Conservation (phyloP, 2,888 invertebrate genomes). For the Baronia brevicornis region DNA sequence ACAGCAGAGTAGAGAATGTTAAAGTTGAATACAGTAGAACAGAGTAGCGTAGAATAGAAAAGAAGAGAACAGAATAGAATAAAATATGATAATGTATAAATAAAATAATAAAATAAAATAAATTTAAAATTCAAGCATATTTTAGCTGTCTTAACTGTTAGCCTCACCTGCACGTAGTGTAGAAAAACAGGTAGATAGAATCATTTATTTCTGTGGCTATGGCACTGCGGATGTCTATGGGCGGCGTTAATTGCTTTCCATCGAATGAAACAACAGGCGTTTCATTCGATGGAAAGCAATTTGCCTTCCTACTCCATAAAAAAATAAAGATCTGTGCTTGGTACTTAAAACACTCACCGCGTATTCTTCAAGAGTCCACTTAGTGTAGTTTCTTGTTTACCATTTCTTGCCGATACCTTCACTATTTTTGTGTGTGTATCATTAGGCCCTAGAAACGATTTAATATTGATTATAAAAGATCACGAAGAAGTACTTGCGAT, state of each 20-base stretch:
- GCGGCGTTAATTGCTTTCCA: too few relatives aligned
- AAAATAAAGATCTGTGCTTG: too few relatives aligned
- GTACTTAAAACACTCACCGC: conserved; percentile 44
- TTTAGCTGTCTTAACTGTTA: too few relatives aligned
- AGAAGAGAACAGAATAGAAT: conserved; percentile 6
- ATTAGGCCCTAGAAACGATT: conserved; percentile 42
- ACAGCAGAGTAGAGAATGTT: not conserved
- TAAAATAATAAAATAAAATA: conserved; percentile 1
- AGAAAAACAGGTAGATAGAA: too few relatives aligned
- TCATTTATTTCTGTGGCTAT: too few relatives aligned
- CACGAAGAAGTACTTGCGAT: too few relatives aligned
- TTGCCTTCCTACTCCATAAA: too few relatives aligned
- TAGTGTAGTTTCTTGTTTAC: conserved; percentile 57
- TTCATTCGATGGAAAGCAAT: too few relatives aligned
- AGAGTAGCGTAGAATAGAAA: not conserved
- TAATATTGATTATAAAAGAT: not conserved
- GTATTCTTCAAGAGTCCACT: conserved; percentile 74
- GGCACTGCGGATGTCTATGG: too few relatives aligned
- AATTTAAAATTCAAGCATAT: conserved; percentile 2
- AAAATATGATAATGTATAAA: not conserved
- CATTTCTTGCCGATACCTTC: conserved; percentile 54
- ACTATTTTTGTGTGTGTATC: conserved; percentile 59
- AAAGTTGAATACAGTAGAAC: conserved; percentile 6
- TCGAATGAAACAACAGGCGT: too few relatives aligned
- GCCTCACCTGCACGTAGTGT: too few relatives aligned